Evolutionary conservation across 2,797 vertebrate species (phyloP).

Genomic region (Chelon auratus): DNA sequence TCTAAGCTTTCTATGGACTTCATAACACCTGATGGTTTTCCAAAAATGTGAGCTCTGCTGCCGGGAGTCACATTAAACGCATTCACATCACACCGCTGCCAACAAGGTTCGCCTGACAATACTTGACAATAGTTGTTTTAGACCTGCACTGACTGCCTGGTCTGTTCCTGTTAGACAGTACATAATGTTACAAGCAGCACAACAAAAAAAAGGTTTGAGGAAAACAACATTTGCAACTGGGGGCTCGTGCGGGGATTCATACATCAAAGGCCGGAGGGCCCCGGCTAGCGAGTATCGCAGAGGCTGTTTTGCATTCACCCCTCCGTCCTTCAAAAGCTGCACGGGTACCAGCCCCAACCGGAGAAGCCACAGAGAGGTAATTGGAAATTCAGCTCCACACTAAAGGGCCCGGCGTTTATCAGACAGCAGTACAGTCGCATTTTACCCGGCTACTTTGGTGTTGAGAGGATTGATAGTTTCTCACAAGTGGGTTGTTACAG

Average conservation of each 20-base stretch:
- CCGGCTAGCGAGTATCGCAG: slow-evolving; percentile 37
- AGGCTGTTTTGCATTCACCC: slow-evolving; percentile 70
- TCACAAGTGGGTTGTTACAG: slow-evolving; percentile 45
- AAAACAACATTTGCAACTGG: slow-evolving; percentile 41
- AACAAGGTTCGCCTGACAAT: slow-evolving; percentile 35
- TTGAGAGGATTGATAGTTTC: slow-evolving; percentile 35
- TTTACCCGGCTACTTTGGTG: slow-evolving; percentile 36
- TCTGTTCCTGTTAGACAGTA: slow-evolving; percentile 48
- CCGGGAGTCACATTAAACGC: slow-evolving; percentile 19
- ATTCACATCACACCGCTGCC: slow-evolving; percentile 26
- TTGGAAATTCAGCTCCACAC: slow-evolving; percentile 67
- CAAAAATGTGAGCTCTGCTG: slow-evolving; percentile 7
- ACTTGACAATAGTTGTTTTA: slow-evolving; percentile 47
- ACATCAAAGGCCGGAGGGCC: slow-evolving; percentile 57
- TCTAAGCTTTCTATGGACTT: not conserved
- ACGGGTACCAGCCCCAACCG: slow-evolving; percentile 12
- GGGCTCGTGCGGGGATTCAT: slow-evolving; percentile 42
- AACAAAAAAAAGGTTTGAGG: slow-evolving; percentile 24
- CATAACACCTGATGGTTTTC: slow-evolving; percentile 31
- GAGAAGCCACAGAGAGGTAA: slow-evolving; percentile 61
- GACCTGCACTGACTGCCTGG: slow-evolving; percentile 27
- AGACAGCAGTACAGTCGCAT: slow-evolving; percentile 45
- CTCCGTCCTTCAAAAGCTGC: slow-evolving; percentile 69
- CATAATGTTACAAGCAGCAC: slow-evolving; percentile 41
- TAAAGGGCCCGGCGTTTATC: slow-evolving; percentile 62